Conservation (phyloP, 1,140 invertebrate species). For the Lutraria rhynchaena region DNA sequence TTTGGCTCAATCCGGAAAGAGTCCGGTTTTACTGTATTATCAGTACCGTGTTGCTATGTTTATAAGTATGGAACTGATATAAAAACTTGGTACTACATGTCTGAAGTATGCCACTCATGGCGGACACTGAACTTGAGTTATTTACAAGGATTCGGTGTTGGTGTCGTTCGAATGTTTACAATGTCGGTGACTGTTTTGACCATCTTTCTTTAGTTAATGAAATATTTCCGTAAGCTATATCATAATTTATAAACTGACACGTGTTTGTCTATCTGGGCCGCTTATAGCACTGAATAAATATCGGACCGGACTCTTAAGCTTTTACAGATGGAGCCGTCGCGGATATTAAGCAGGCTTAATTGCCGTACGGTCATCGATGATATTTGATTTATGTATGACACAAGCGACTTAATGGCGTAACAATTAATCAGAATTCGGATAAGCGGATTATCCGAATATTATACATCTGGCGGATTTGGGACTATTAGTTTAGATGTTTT, state of each 20-base stretch:
- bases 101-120: too few relatives aligned
- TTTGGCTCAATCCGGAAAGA: too few relatives aligned
- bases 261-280: background rate
- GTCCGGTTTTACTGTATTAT: too few relatives aligned
- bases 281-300: background rate
- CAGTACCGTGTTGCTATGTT: too few relatives aligned
- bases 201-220: too few relatives aligned
- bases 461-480: background rate
- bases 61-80: too few relatives aligned
- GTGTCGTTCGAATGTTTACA: too few relatives aligned
- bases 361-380: conserved; percentile 5
- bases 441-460: conserved; percentile 37
- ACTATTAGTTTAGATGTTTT: background rate
- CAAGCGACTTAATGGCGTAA: conserved; percentile 51
- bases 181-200: too few relatives aligned
- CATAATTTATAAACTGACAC: background rate
- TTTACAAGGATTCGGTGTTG: too few relatives aligned
- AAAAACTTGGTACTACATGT: too few relatives aligned
- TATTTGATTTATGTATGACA: conserved; percentile 12
- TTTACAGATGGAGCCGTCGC: conserved; percentile 2
- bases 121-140: too few relatives aligned
- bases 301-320: background rate
- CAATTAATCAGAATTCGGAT: background rate
- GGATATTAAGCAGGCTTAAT: background rate
- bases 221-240: too few relatives aligned